Evolutionary conservation across 2,888 invertebrate species (phyloP).

Genomic region (Phrixothrix hirtus): DNA sequence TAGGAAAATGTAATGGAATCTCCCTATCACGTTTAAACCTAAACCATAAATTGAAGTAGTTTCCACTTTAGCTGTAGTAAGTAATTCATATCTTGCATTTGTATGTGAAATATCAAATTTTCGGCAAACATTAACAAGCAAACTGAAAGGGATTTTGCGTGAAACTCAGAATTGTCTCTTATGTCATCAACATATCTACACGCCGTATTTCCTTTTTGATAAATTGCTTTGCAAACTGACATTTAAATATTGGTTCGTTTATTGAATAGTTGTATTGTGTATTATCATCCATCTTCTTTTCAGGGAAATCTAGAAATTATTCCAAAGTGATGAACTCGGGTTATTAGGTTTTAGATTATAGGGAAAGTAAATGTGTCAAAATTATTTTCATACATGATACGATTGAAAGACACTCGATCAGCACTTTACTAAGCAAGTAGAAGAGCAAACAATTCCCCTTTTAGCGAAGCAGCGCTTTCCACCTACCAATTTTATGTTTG

Average conservation of each 20-base stretch:
- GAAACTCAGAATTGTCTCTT: neutral
- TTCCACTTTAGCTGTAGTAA: neutral
- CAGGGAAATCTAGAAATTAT: no score
- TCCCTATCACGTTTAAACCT: neutral
- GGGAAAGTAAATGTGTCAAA: no score
- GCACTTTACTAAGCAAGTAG: conserved; percentile 18
- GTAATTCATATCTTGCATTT: neutral
- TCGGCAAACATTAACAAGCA: neutral
- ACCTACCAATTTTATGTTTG: conserved; percentile 5
- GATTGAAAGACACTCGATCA: conserved; percentile 21
- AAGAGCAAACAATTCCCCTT: conserved; percentile 21
- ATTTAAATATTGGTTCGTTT: neutral
- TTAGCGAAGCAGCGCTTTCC: conserved; percentile 12
- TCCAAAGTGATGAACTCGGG: no score
- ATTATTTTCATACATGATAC: conserved; percentile 10
- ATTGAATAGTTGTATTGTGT: no score
- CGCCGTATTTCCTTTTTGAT: neutral
- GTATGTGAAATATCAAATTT: neutral
- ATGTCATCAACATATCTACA: neutral
- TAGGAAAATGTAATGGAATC: conserved; percentile 2
- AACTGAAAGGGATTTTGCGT: neutral
- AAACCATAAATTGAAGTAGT: neutral
- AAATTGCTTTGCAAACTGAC: neutral
- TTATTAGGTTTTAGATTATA: no score
- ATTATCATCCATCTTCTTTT: no score